These are phyloP conservation scores for Eurytoma adleriae DNA, from an alignment of 2,888 invertebrate species.

Conservation along the genomic window DNA sequence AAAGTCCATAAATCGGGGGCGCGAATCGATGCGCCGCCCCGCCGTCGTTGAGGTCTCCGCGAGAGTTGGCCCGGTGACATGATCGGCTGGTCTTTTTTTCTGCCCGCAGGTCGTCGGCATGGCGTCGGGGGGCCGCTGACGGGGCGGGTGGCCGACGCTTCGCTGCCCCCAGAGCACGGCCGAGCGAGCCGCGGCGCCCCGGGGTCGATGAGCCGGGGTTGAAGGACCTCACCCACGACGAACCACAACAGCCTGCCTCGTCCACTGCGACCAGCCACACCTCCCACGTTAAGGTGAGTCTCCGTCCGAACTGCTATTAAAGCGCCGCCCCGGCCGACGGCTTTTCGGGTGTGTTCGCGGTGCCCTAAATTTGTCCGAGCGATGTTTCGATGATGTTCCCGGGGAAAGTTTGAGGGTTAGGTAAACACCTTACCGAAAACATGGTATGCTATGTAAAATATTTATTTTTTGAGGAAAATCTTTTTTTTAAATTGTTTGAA, in stretches of 20 bases:
- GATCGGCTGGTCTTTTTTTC: slow-evolving; percentile 4
- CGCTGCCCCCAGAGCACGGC: too few relatives aligned
- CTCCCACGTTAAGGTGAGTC: slow-evolving; percentile 72
- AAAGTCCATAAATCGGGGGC: too few relatives aligned
- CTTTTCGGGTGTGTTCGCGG: too few relatives aligned
- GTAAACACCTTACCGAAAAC: too few relatives aligned
- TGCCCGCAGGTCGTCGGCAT: background rate
- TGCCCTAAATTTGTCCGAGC: too few relatives aligned
- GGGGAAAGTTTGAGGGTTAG: too few relatives aligned
- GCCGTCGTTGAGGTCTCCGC: slow-evolving; percentile 16
- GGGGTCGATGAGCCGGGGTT: slow-evolving; percentile 28
- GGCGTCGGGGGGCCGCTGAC: background rate
- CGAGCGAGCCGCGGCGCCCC: background rate
- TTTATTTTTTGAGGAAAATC: too few relatives aligned
- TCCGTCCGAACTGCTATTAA: background rate
- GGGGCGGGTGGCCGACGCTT: slow-evolving; percentile 61
- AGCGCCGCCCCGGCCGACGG: too few relatives aligned
- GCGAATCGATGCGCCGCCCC: slow-evolving; percentile 13
- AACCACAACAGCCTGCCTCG: slow-evolving; percentile 71
- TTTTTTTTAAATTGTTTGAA: too few relatives aligned
- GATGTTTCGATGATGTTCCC: too few relatives aligned
- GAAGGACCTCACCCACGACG: slow-evolving; percentile 61
- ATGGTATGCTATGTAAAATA: too few relatives aligned
- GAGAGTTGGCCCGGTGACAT: background rate
- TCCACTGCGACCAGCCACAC: slow-evolving; percentile 71